Conservation (phyloP, 1,140 invertebrate genomes). For the Monomorium pharaonis region DNA sequence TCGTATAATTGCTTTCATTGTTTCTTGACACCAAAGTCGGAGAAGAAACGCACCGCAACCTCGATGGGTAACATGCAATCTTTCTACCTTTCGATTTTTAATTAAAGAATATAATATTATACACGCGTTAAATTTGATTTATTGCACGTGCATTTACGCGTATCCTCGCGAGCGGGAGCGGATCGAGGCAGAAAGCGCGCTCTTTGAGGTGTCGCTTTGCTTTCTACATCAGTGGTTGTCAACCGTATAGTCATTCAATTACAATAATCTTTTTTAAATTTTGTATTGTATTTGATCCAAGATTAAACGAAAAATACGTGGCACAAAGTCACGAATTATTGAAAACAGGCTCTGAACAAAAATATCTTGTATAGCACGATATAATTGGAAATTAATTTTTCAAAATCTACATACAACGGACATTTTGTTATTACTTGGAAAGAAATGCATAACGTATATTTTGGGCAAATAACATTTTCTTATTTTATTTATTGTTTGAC, state of each 20-base stretch:
- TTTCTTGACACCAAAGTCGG: slow-evolving; percentile 68
- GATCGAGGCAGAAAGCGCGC: slow-evolving; percentile 48
- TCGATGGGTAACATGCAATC: slow-evolving; percentile 72
- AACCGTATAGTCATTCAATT: slow-evolving; percentile 45
- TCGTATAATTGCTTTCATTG: slow-evolving; percentile 76
- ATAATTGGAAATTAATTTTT: not conserved
- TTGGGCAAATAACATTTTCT: not conserved
- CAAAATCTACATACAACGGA: not conserved
- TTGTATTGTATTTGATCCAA: slow-evolving; percentile 24
- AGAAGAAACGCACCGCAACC: slow-evolving; percentile 69
- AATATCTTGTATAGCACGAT: not conserved
- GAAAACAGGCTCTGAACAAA: not conserved
- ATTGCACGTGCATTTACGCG: slow-evolving; percentile 70
- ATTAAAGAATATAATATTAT: slow-evolving; percentile 81
- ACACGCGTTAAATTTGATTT: slow-evolving; percentile 77
- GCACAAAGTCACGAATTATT: slow-evolving; percentile 28
- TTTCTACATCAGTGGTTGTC: slow-evolving; percentile 64
- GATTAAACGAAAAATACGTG: slow-evolving; percentile 30
- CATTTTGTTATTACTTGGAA: not conserved
- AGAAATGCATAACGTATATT: not conserved
- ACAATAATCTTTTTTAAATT: slow-evolving; percentile 34
- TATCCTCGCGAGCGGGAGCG: slow-evolving; percentile 41
- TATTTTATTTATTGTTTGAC: not conserved
- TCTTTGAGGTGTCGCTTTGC: slow-evolving; percentile 67
- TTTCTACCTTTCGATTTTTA: slow-evolving; percentile 79